These are phyloP conservation scores for Synanthedon tipuliformis DNA, from an alignment of 2,888 invertebrate species.

Conservation along the genomic window DNA sequence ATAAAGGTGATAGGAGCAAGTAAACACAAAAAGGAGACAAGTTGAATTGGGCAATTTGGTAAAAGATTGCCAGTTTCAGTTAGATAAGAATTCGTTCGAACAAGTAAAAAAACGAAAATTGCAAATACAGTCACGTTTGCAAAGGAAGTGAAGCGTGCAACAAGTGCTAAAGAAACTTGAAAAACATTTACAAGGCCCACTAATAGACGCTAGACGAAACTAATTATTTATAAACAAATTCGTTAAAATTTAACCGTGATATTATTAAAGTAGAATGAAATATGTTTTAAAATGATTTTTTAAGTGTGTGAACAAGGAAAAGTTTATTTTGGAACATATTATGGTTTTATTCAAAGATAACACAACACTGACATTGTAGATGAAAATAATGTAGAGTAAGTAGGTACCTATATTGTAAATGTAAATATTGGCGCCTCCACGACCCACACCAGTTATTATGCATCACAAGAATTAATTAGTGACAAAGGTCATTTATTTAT, in stretches of 20 bases:
- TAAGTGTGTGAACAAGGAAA: too few species aligned
- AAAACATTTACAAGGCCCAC: not conserved
- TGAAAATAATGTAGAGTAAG: slow-evolving; percentile 25
- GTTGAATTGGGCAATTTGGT: slow-evolving; percentile 45
- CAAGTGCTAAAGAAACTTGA: slow-evolving; percentile 39
- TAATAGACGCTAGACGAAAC: too few species aligned
- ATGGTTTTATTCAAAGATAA: slow-evolving; percentile 1
- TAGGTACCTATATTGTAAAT: slow-evolving; percentile 14
- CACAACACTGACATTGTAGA: slow-evolving; percentile 17
- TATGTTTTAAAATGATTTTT: too few species aligned
- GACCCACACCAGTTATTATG: slow-evolving; percentile 15
- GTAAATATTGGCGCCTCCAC: slow-evolving; percentile 18
- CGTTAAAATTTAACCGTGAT: slow-evolving; percentile 1
- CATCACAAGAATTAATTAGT: slow-evolving; percentile 23
- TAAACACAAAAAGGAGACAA: slow-evolving; percentile 31
- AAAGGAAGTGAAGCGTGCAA: slow-evolving; percentile 50
- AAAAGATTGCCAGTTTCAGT: slow-evolving; percentile 39
- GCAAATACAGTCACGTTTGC: slow-evolving; percentile 51
- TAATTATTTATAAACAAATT: not conserved
- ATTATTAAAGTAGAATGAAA: too few species aligned
- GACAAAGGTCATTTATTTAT: not conserved
- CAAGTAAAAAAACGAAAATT: slow-evolving; percentile 38
- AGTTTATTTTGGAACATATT: too few species aligned
- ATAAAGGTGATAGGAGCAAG: slow-evolving; percentile 12
- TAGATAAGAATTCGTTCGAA: slow-evolving; percentile 36